Conservation (phyloP, 2,797 vertebrate species). For the Phoeniculus purpureus region DNA sequence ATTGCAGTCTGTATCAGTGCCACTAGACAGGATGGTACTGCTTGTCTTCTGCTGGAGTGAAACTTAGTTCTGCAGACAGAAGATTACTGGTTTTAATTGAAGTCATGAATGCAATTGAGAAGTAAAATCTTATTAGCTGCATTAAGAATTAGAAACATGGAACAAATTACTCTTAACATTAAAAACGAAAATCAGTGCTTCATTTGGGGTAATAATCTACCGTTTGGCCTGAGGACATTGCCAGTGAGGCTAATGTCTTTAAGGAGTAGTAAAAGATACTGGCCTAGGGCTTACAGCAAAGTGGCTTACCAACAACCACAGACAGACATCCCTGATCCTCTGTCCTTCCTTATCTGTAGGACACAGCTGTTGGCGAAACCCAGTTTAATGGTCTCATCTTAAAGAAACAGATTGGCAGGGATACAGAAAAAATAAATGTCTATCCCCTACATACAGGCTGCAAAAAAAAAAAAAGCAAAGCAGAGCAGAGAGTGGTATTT, state of each 20-base stretch:
- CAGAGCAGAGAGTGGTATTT: background rate
- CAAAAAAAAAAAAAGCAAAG: background rate
- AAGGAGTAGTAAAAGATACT: constrained; percentile 11
- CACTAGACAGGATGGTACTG: background rate
- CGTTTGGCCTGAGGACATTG: constrained; percentile 26
- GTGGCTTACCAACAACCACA: constrained; percentile 16
- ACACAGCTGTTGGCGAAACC: constrained; percentile 39
- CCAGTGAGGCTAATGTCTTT: constrained; percentile 18
- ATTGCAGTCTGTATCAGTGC: background rate
- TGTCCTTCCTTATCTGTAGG: constrained; percentile 31
- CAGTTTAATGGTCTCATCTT: background rate
- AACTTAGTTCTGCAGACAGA: constrained; percentile 35
- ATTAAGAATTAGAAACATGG: constrained; percentile 39
- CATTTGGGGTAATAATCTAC: constrained; percentile 4
- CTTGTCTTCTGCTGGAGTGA: background rate
- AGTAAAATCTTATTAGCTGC: constrained; percentile 53
- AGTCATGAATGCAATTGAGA: constrained; percentile 26
- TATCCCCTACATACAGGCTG: background rate
- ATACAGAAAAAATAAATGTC: background rate
- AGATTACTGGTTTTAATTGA: constrained; percentile 41
- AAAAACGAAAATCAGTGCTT: constrained; percentile 5
- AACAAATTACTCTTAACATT: constrained; percentile 26
- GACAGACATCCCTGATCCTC: constrained; percentile 15
- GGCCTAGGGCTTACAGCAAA: constrained; percentile 11
- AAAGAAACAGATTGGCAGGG: constrained; percentile 42